Evolutionary conservation across 1,140 invertebrate species (phyloP).

Genomic region (Brachionus asplanchnoidis): DNA sequence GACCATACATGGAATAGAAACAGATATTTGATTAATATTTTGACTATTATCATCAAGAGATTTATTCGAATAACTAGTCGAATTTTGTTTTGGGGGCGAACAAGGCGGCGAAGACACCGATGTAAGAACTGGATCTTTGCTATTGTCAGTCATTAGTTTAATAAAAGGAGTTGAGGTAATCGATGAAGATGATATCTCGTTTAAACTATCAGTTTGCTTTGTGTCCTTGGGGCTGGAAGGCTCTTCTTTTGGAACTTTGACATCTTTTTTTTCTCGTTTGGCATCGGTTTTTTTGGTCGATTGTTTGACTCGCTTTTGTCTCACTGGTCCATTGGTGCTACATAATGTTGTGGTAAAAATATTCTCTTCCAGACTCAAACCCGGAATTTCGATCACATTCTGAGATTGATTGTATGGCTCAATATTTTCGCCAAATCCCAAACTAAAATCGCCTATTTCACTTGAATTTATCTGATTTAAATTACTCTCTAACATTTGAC

Average conservation of each 20-base stretch:
- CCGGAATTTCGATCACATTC: not conserved
- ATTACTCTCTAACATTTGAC: not conserved
- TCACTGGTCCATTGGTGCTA: not conserved
- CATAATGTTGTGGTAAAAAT: not conserved
- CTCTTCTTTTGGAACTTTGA: not conserved
- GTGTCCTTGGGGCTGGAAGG: not conserved
- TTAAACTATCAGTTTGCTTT: not conserved
- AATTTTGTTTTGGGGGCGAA: not conserved
- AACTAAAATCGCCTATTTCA: not conserved
- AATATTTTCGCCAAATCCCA: not conserved
- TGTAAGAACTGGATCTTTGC: conserved; percentile 6
- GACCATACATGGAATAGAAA: not conserved
- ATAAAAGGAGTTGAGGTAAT: conserved; percentile 1
- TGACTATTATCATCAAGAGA: not conserved
- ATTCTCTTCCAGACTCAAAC: not conserved
- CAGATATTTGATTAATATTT: not conserved
- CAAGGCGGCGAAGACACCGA: not conserved
- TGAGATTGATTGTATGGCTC: not conserved
- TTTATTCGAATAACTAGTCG: not conserved
- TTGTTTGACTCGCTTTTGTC: conserved; percentile 1
- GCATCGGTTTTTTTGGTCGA: not conserved
- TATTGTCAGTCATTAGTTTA: conserved; percentile 30
- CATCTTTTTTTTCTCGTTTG: conserved; percentile 26
- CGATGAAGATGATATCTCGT: not conserved
- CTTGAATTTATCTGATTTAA: not conserved